A percentile compares a stretch with the other conserved stretches of the same genome.
phyloP scores from a whole-genome alignment of 2,888 invertebrate species.

The Agrochola macilenta region DNA sequence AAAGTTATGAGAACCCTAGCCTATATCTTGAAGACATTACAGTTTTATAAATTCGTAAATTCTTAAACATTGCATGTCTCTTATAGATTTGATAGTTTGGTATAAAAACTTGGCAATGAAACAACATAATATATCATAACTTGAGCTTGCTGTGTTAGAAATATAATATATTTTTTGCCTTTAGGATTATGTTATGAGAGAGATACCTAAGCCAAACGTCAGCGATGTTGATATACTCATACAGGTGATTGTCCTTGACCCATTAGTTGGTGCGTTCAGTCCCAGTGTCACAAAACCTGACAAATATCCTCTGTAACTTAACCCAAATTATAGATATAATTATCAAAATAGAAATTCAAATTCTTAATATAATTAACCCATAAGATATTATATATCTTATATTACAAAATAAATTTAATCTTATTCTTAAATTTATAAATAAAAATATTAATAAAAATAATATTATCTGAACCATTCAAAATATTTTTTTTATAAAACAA shows the following conservation, averaged over 20 bases:
- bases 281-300: neutral
- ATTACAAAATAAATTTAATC: too few species aligned
- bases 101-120: constrained; percentile 47
- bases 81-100: constrained; percentile 15
- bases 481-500: too few species aligned
- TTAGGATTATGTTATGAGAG: neutral
- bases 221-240: neutral
- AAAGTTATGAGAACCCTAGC: constrained; percentile 35
- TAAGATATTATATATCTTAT: too few species aligned
- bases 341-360: too few species aligned
- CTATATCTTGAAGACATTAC: constrained; percentile 33
- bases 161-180: neutral
- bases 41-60: constrained; percentile 21
- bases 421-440: too few species aligned
- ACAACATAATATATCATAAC: constrained; percentile 24
- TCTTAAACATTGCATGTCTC: constrained; percentile 30
- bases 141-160: constrained; percentile 23
- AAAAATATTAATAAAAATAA: too few species aligned
- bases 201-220: neutral
- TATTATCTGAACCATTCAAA: too few species aligned
- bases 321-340: neutral
- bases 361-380: too few species aligned
- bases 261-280: neutral
- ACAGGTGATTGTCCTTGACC: neutral
- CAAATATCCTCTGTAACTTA: constrained; percentile 7